These are phyloP conservation scores for Epizoanthus scotinus DNA, from an alignment of 92 coral and sea anemone species.

Conservation along the genomic window DNA sequence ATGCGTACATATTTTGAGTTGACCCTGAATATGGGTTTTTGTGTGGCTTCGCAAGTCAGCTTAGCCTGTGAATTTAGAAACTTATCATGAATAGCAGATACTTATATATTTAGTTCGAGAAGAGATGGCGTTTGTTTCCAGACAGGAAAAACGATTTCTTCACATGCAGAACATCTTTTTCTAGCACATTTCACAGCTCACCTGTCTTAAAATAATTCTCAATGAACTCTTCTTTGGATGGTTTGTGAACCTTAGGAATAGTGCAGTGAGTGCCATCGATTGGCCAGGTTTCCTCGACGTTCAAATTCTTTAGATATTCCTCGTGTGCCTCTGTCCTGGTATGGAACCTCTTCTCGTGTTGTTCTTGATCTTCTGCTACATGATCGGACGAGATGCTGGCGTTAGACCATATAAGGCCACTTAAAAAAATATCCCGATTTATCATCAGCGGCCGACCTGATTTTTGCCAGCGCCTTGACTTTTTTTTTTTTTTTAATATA, in stretches of 20 bases:
- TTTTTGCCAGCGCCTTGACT: too few relatives aligned
- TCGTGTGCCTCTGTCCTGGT: constrained; percentile 40
- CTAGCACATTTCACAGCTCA: constrained; percentile 3
- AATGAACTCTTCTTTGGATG: constrained; percentile 63
- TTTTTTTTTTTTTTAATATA: too few relatives aligned
- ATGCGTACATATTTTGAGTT: too few relatives aligned
- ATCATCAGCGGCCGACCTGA: too few relatives aligned
- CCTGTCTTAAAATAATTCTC: constrained; percentile 77
- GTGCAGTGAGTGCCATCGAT: constrained; percentile 64
- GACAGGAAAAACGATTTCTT: too few relatives aligned
- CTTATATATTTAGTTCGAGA: too few relatives aligned
- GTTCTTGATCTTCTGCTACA: not conserved
- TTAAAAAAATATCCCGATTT: not conserved
- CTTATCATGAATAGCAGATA: too few relatives aligned
- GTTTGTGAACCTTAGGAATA: constrained; percentile 66
- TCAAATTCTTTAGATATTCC: constrained; percentile 43
- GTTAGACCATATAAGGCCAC: not conserved
- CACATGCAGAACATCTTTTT: not conserved
- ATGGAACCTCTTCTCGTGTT: constrained; percentile 60
- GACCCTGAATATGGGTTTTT: too few relatives aligned
- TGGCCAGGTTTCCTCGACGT: constrained; percentile 71
- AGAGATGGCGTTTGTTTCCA: too few relatives aligned
- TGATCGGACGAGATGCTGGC: not conserved
- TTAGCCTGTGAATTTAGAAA: too few relatives aligned
- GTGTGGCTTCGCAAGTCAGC: too few relatives aligned